Percentiles rank a stretch among this genome's conserved stretches.
Evolutionary conservation across 64 coral and sea anemone species (phyloP).

Genomic region (Cladopsammia gracilis): DNA sequence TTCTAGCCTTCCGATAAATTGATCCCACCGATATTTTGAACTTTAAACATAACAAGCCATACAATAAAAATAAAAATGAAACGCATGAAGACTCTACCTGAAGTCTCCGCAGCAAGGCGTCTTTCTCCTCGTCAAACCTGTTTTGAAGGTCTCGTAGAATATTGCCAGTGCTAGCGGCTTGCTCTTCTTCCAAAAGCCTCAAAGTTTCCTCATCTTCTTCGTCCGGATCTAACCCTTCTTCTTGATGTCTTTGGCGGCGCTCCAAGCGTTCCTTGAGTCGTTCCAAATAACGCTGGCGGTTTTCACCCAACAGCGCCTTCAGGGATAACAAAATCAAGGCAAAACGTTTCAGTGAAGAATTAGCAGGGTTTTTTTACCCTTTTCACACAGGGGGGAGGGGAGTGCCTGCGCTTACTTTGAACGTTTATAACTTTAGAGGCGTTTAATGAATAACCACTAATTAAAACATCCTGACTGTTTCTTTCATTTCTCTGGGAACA

Average conservation of each 20-base stretch:
- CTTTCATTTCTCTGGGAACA: no score
- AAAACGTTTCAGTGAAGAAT: neutral
- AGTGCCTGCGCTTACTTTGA: no score
- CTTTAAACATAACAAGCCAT: no score
- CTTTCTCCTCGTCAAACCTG: conserved; percentile 95
- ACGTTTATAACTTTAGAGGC: no score
- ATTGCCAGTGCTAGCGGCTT: conserved; percentile 79
- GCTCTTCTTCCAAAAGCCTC: conserved; percentile 80
- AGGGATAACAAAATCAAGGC: neutral
- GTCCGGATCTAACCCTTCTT: conserved; percentile 90
- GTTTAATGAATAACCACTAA: no score
- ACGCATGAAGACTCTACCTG: conserved; percentile 30
- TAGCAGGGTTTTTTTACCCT: no score
- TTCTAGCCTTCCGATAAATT: no score
- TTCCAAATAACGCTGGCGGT: conserved; percentile 89
- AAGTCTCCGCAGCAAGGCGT: conserved; percentile 79
- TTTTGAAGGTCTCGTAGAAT: conserved; percentile 94
- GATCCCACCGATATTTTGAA: no score
- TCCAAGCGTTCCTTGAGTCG: conserved; percentile 83
- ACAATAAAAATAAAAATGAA: no score
- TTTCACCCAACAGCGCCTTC: conserved; percentile 89
- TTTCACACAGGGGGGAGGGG: no score
- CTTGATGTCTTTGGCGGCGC: conserved; percentile 66
- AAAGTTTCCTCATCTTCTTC: conserved; percentile 88
- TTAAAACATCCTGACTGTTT: no score